These are phyloP conservation scores for Alectura lathami DNA, from an alignment of 2,113 vertebrate genomes.

Conservation along the genomic window DNA sequence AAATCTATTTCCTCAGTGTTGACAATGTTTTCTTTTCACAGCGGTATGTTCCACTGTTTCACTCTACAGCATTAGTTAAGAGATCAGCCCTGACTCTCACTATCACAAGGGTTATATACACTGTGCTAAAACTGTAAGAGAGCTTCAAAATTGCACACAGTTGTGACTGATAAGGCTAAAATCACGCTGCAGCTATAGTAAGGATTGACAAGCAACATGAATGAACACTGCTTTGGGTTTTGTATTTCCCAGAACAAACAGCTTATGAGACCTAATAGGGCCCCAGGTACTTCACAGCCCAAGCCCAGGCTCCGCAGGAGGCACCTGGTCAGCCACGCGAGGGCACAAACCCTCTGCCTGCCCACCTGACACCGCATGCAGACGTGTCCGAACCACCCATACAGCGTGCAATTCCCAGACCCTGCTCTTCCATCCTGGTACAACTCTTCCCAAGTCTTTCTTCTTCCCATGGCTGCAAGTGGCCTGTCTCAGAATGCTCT, in stretches of 20 bases:
- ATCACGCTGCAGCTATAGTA: not conserved
- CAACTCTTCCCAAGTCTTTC: not conserved
- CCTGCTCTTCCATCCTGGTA: not conserved
- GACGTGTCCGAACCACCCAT: not conserved
- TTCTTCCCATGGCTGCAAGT: not conserved
- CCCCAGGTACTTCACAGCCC: not conserved
- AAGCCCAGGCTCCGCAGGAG: not conserved
- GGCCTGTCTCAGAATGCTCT: not conserved
- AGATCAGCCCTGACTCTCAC: not conserved
- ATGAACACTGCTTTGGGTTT: not conserved
- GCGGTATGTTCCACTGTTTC: not conserved
- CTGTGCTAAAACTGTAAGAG: not conserved
- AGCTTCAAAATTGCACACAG: not conserved
- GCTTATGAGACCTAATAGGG: not conserved
- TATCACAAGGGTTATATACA: not conserved
- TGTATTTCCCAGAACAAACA: not conserved
- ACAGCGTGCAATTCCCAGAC: not conserved
- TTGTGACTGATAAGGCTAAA: not conserved
- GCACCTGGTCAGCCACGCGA: rapidly evolving
- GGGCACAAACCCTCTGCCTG: not conserved
- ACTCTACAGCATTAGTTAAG: not conserved
- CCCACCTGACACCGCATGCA: not conserved
- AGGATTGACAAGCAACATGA: not conserved
- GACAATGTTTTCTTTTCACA: not conserved
- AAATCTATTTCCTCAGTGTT: not conserved